Evolutionary conservation across 2,113 vertebrate genomes (phyloP).

Genomic region (Heliornis fulica): DNA sequence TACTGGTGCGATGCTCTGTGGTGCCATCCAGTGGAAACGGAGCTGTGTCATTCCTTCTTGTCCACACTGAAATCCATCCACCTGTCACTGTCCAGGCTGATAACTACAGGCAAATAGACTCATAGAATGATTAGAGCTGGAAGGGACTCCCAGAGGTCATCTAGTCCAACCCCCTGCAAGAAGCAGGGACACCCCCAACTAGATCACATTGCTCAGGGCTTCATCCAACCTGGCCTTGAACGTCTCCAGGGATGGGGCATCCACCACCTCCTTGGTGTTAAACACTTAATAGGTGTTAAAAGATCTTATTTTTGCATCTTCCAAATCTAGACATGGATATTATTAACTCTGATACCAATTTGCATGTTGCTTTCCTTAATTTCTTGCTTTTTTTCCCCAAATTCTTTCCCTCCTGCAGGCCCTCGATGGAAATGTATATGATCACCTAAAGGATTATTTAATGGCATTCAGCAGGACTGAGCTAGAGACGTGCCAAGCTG

Average conservation of each 20-base stretch:
- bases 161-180: too few species aligned
- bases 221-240: too few species aligned
- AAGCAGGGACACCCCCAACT: too few species aligned
- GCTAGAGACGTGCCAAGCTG: constrained; percentile 90
- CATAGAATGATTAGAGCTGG: too few species aligned
- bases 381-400: background rate
- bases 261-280: too few species aligned
- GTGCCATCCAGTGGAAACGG: constrained; percentile 57
- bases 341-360: too few species aligned
- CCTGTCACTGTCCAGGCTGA: background rate
- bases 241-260: too few species aligned
- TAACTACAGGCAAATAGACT: too few species aligned
- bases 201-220: too few species aligned
- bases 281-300: background rate
- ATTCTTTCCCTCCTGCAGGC: constrained; percentile 67
- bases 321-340: rapidly evolving
- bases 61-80: rapidly evolving
- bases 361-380: background rate
- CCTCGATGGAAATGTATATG: constrained; percentile 91
- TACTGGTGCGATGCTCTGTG: background rate
- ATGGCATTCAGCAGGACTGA: constrained; percentile 93
- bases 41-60: background rate
- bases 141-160: too few species aligned
- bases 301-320: rapidly evolving
- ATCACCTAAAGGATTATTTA: constrained; percentile 93